Evolutionary conservation across 1,140 invertebrate genomes (phyloP).

Genomic region (Eupristina koningsbergeri): DNA sequence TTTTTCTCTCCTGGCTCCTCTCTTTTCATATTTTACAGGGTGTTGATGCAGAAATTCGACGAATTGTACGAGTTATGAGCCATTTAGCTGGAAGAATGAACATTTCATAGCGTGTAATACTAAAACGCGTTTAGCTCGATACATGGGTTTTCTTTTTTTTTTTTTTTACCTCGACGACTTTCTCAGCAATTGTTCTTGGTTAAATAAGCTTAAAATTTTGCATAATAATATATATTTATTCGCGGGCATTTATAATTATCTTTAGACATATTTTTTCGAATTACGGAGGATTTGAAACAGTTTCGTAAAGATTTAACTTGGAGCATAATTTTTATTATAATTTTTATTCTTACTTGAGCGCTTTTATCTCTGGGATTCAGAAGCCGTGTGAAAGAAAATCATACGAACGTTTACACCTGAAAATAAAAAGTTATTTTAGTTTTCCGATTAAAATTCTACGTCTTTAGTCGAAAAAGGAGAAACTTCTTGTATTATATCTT

Average conservation of each 20-base stretch:
- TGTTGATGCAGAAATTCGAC: neutral
- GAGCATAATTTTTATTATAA: too few species aligned
- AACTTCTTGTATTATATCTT: neutral
- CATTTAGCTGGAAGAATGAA: neutral
- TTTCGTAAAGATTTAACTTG: too few species aligned
- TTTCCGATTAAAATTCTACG: slow-evolving; percentile 7
- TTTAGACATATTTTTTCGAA: neutral
- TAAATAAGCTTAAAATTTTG: neutral
- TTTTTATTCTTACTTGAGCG: too few species aligned
- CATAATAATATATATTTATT: neutral
- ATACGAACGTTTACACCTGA: neutral
- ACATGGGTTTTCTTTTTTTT: neutral
- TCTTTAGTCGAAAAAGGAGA: neutral
- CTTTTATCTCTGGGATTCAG: neutral
- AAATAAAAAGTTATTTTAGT: neutral
- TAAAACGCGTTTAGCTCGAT: neutral
- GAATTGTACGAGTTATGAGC: neutral
- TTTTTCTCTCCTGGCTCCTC: too few species aligned
- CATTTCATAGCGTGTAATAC: neutral
- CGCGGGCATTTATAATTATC: neutral
- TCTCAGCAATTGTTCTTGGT: neutral
- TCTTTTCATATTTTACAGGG: neutral
- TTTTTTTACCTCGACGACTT: too few species aligned
- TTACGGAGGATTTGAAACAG: neutral
- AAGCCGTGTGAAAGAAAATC: neutral